Conservation (phyloP, 1,140 invertebrate species). For the Hirudo medicinalis region DNA sequence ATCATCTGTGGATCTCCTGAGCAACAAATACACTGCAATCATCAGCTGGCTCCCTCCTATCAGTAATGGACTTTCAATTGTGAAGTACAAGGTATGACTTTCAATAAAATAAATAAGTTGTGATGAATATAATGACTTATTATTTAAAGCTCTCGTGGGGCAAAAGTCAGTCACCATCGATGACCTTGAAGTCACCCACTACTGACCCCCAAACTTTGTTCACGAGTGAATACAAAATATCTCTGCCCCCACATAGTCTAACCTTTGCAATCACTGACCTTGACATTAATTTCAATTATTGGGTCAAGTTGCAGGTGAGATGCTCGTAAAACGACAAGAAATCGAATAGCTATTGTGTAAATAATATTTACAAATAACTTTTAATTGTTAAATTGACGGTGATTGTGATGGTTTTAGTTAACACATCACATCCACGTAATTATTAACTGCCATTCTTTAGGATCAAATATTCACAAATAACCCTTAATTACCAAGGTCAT, state of each 20-base stretch:
- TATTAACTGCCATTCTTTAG: too few species aligned
- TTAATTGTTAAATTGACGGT: too few species aligned
- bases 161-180: background rate
- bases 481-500: too few species aligned
- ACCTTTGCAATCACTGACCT: conserved; percentile 5
- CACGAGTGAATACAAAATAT: conserved; percentile 4
- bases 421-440: too few species aligned
- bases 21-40: background rate
- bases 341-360: too few species aligned
- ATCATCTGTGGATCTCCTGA: background rate
- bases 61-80: background rate
- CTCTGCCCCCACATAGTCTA: background rate
- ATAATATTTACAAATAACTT: too few species aligned
- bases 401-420: too few species aligned
- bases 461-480: too few species aligned
- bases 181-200: background rate
- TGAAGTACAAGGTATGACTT: background rate
- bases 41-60: background rate
- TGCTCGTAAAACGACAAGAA: too few species aligned
- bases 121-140: background rate
- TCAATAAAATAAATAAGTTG: too few species aligned
- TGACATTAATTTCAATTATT: conserved; percentile 1
- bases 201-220: background rate
- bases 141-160: background rate
- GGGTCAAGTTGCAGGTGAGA: conserved; percentile 8